phyloP scores from a whole-genome alignment of 2,888 invertebrate species.

The Mesochorus sp. region DNA sequence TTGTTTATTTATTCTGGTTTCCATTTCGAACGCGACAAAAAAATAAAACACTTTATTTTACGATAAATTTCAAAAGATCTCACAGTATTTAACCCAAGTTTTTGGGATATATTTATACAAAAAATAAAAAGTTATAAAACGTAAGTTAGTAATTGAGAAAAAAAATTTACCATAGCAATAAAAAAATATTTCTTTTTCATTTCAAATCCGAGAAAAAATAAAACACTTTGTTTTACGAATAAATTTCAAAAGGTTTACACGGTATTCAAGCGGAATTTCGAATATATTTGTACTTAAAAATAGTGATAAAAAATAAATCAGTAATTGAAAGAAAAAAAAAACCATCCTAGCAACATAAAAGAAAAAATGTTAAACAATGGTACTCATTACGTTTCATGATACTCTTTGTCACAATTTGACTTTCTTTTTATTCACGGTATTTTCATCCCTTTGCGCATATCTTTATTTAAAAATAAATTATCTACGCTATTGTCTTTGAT shows the following conservation, averaged over 20 bases:
- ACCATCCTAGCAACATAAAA: no score
- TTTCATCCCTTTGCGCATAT: not conserved
- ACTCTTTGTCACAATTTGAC: no score
- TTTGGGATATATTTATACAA: not conserved
- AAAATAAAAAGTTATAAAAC: no score
- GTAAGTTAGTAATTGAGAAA: no score
- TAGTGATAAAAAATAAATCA: no score
- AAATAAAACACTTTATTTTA: not conserved
- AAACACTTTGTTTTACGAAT: not conserved
- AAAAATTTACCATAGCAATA: no score
- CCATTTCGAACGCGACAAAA: not conserved
- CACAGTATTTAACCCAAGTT: not conserved
- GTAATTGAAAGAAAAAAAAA: no score
- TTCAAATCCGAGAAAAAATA: not conserved
- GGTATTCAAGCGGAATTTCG: not conserved
- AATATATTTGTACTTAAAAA: no score
- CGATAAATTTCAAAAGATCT: slow-evolving; percentile 2
- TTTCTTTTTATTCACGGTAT: slow-evolving; percentile 13
- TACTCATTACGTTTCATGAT: no score
- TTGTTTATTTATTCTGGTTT: slow-evolving; percentile 28
- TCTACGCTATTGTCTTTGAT: not conserved
- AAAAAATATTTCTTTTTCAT: no score
- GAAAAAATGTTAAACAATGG: no score
- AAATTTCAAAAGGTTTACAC: not conserved
- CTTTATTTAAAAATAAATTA: not conserved